These are phyloP conservation scores for Cromileptes altivelis DNA, from an alignment of 2,113 vertebrate genomes.

Conservation along the genomic window DNA sequence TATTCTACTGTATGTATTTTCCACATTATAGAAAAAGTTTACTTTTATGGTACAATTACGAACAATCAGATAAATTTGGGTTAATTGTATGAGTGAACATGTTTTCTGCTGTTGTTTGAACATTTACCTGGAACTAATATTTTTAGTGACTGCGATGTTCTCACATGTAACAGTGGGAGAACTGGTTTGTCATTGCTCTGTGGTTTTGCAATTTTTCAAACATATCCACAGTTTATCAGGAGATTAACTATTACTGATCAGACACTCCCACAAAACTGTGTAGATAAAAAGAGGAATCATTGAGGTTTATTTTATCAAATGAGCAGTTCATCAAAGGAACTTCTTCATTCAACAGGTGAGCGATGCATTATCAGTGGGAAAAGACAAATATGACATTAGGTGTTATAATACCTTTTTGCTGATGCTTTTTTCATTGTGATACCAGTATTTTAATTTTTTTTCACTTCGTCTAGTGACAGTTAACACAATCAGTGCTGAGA, in stretches of 20 bases:
- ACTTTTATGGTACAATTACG: too few relatives aligned
- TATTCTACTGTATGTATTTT: too few relatives aligned
- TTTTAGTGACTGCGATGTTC: too few relatives aligned
- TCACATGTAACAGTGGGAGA: too few relatives aligned
- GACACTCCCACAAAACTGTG: not conserved
- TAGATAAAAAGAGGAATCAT: not conserved
- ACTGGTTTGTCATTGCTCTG: too few relatives aligned
- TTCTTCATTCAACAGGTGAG: slow-evolving; percentile 23
- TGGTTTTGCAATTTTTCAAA: not conserved
- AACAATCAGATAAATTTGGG: too few relatives aligned
- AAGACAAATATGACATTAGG: not conserved
- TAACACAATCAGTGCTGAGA: not conserved
- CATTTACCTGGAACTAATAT: too few relatives aligned
- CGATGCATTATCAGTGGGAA: not conserved
- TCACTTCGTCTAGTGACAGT: not conserved
- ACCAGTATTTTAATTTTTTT: not conserved
- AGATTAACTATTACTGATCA: too few relatives aligned
- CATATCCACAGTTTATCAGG: too few relatives aligned
- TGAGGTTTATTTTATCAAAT: not conserved
- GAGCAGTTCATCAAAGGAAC: not conserved
- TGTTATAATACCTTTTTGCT: not conserved
- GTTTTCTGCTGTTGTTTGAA: too few relatives aligned
- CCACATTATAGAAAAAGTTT: too few relatives aligned
- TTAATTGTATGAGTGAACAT: too few relatives aligned
- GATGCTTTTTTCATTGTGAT: not conserved